Conservation (phyloP, 2,888 invertebrate species). For the Teleogryllus oceanicus region DNA sequence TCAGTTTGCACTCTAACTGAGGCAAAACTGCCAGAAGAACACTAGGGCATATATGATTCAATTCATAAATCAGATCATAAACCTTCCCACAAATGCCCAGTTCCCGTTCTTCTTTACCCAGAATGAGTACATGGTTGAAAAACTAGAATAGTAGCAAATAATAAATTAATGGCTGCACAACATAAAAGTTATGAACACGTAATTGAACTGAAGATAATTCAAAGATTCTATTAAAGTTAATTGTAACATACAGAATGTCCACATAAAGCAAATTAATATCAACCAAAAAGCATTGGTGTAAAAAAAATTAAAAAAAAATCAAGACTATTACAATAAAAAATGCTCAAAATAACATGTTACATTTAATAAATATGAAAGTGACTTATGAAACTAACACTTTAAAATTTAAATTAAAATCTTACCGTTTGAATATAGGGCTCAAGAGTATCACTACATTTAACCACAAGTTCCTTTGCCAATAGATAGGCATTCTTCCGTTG, state of each 20-base stretch:
- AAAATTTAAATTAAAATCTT: slow-evolving; percentile 43
- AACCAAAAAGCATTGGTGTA: too few relatives aligned
- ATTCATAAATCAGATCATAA: slow-evolving; percentile 93
- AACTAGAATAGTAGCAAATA: slow-evolving; percentile 60
- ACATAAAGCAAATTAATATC: too few relatives aligned
- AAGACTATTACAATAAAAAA: too few relatives aligned
- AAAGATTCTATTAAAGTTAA: too few relatives aligned
- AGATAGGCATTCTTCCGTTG: slow-evolving; percentile 85
- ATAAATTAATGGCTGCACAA: background rate
- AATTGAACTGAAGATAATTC: too few relatives aligned
- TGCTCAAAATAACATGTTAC: too few relatives aligned
- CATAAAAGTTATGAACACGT: too few relatives aligned
- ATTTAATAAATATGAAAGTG: too few relatives aligned
- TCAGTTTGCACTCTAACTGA: slow-evolving; percentile 91
- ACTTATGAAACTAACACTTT: too few relatives aligned
- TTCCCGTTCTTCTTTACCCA: slow-evolving; percentile 84
- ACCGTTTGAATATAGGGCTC: slow-evolving; percentile 94
- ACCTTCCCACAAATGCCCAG: slow-evolving; percentile 78
- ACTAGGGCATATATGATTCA: slow-evolving; percentile 87
- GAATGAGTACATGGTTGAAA: slow-evolving; percentile 90
- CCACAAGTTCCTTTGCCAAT: slow-evolving; percentile 85
- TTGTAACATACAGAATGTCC: too few relatives aligned
- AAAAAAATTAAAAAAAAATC: too few relatives aligned
- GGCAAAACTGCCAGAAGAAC: slow-evolving; percentile 85
- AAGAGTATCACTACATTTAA: slow-evolving; percentile 86